phyloP scores from a whole-genome alignment of 2,888 invertebrate genomes.

The Oscheius myriophilus region DNA sequence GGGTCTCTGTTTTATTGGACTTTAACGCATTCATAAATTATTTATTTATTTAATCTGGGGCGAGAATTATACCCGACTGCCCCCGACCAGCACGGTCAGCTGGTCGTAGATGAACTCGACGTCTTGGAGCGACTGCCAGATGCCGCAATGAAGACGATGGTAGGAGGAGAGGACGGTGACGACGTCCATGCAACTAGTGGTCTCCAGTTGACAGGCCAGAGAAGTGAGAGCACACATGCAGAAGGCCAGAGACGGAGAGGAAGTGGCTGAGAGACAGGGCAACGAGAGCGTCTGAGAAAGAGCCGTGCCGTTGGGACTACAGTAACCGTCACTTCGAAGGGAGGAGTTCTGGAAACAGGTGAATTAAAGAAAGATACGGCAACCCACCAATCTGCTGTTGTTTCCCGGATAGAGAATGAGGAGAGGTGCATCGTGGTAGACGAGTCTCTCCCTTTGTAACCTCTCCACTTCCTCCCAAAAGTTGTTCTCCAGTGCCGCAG shows the following conservation, averaged over 20 bases:
- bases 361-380: too few species aligned
- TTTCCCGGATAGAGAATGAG: slow-evolving; percentile 38
- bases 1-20: slow-evolving; percentile 10
- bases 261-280: slow-evolving; percentile 7
- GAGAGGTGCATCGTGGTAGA: slow-evolving; percentile 51
- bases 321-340: background rate
- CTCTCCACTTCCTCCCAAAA: slow-evolving; percentile 68
- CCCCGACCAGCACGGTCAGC: slow-evolving; percentile 44
- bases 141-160: slow-evolving; percentile 44
- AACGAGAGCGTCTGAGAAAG: slow-evolving; percentile 14
- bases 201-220: slow-evolving; percentile 68
- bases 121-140: slow-evolving; percentile 76
- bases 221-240: slow-evolving; percentile 66
- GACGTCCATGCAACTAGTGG: slow-evolving; percentile 54
- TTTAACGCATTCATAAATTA: slow-evolving; percentile 4
- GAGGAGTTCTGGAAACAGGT: slow-evolving; percentile 8
- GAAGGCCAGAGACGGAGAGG: slow-evolving; percentile 52
- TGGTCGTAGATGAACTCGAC: slow-evolving; percentile 89
- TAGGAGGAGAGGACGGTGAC: slow-evolving; percentile 48
- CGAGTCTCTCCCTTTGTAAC: slow-evolving; percentile 55
- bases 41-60: slow-evolving; percentile 9
- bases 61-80: slow-evolving; percentile 44
- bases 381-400: background rate
- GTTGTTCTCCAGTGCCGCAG: slow-evolving; percentile 53
- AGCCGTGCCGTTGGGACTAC: slow-evolving; percentile 6